phyloP scores from a whole-genome alignment of 2,113 vertebrate species.

The Oceanodroma tethys region DNA sequence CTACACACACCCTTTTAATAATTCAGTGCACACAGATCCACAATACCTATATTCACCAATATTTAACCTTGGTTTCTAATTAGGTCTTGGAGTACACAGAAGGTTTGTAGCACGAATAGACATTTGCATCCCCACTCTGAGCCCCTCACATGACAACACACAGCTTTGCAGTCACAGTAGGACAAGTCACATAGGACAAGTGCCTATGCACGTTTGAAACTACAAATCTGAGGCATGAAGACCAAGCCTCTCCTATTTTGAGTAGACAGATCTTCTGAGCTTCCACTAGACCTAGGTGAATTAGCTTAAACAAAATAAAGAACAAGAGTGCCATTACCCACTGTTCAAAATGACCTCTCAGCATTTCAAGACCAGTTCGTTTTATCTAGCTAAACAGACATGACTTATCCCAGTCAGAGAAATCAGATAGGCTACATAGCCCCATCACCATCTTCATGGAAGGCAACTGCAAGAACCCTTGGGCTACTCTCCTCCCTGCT shows the following conservation, averaged over 20 bases:
- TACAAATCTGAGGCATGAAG: not conserved
- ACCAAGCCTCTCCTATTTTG: not conserved
- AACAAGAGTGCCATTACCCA: not conserved
- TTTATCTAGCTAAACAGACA: not conserved
- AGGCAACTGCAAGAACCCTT: not conserved
- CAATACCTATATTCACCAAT: not conserved
- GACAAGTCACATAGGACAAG: no score
- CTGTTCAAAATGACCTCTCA: not conserved
- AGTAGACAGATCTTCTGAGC: not conserved
- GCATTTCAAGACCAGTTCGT: not conserved
- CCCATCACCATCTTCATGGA: not conserved
- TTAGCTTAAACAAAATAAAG: not conserved
- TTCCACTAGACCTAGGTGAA: not conserved
- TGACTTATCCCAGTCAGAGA: not conserved
- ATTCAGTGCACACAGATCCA: not conserved
- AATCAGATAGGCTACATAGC: not conserved
- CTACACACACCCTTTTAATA: not conserved
- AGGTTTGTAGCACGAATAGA: not conserved
- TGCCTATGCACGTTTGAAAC: not conserved
- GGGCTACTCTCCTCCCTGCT: not conserved
- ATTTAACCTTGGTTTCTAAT: not conserved
- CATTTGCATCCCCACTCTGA: not conserved
- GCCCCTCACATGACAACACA: not conserved
- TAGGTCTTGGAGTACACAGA: not conserved
- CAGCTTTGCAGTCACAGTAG: not conserved